These are phyloP conservation scores for Xylota segnis DNA, from an alignment of 2,888 invertebrate species.

Conservation along the genomic window DNA sequence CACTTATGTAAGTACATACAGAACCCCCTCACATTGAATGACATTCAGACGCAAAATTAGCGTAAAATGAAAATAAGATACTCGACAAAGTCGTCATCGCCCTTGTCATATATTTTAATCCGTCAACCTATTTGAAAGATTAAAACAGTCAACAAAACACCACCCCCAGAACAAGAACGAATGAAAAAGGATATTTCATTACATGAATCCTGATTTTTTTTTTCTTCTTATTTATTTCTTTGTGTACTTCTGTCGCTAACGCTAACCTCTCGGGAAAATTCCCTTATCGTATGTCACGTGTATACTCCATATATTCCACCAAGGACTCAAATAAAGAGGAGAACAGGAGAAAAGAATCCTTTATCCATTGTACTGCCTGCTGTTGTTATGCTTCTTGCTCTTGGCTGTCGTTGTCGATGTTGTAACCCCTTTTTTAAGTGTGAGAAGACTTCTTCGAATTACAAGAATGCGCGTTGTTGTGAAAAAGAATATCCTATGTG, in stretches of 20 bases:
- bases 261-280: constrained; percentile 51
- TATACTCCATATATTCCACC: constrained; percentile 13
- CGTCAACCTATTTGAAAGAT: constrained; percentile 63
- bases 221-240: constrained; percentile 29
- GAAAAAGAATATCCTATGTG: constrained; percentile 31
- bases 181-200: constrained; percentile 63
- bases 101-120: constrained; percentile 50
- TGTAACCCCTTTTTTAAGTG: constrained; percentile 19
- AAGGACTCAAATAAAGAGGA: constrained; percentile 29
- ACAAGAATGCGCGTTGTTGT: constrained; percentile 53
- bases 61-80: constrained; percentile 49
- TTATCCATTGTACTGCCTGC: constrained; percentile 48
- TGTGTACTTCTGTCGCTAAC: constrained; percentile 32
- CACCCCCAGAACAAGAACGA: constrained; percentile 1
- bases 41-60: constrained; percentile 59
- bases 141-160: constrained; percentile 62
- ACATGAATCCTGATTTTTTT: constrained; percentile 28
- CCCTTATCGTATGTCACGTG: constrained; percentile 55
- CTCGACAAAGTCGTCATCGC: constrained; percentile 57
- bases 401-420: constrained; percentile 13
- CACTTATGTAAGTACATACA: constrained; percentile 50
- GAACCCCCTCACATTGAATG: constrained; percentile 26
- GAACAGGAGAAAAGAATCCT: constrained; percentile 38
- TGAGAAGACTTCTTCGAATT: constrained; percentile 35
- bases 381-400: constrained; percentile 39